Evolutionary conservation across 2,888 invertebrate genomes (phyloP), one percentile per base, ranked within the genome.

Genomic region (Entomobrya multifasciata): DNA sequence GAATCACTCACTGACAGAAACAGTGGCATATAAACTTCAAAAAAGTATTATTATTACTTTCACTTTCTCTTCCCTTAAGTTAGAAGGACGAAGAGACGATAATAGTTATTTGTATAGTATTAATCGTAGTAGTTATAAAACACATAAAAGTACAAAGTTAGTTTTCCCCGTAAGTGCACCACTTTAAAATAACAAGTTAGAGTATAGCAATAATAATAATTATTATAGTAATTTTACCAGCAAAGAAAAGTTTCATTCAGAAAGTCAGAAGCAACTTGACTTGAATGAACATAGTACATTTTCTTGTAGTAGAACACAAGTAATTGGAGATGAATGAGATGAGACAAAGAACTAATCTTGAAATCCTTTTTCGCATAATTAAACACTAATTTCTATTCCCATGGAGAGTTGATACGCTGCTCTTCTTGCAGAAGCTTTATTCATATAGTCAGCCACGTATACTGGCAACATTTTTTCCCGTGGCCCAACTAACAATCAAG

Each of bases 301-400:
- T 11, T 17, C 36, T 67, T 20, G 4, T 25, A 36, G 17, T 30
- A 55, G 17, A 47, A 57, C 41, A 79, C 25, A 49, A 49, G 22
- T 57, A 30, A n/a, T 17, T 78, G 60, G 17, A 13, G n/a, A 67
- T 10, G 36, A n/a, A 30, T 20, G 25, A 36, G 36, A 25, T 41
- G 70, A 67, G n/a, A 65, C 52, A 13, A 62, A 76, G 49, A 62
- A 52, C 83, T 83, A 83, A 65, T 83, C 83, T 76, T 60, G 52
- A 76, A 65, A 83, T 76, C 76, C 65, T 76, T 81, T 60, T 76
- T 76, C 83, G 76, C 82, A 72, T 83, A 83, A 83, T 83, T 83
- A 82, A 72, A 82, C 82, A 65, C 76, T 76, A 83, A 76, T 83
- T 83, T 62, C 47, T 47, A 81, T 60, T 77, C 60, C 44, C 74